Base-by-base conservation (phyloP, 1,140 invertebrate genomes). In the Trichogramma pretiosum region DNA sequence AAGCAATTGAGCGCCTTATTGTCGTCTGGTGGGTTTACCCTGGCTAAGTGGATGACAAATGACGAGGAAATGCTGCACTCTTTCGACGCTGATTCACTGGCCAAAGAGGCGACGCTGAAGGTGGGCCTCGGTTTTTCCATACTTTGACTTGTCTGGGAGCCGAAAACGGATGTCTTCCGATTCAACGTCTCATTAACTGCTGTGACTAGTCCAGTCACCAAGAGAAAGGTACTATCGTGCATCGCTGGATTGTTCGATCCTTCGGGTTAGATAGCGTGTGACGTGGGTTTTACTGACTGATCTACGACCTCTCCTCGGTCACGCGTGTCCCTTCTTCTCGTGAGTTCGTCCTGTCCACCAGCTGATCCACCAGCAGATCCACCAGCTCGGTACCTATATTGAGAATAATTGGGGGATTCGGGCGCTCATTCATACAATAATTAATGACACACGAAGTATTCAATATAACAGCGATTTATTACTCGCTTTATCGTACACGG, bases 171-270 rank as follows among this genome's bases (percentile, higher is more conserved):
- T 33, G 10, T 8, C 3, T 30, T 43, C 16, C 11, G 9, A n/a
- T 14, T 13, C 19, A 14, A 22, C 5, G 13, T 33, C 33, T 5
- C 14, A 3, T 18, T 33, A 3, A 11, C 17, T 30, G 2, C 2
- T 17, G 13, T 3, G 28, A 16, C 28, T 9, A 13, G 8, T 30
- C 11, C 24, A 28, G 24, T 7, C 8, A 43, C 41, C 3, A 30
- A 32, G 21, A 5, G 30, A 32, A 10, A 7, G n/a, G 26, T 43
- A 19, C 16, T 43, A 2, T 43, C 41, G 13, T 1, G 19, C 1
- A 43, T 43, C 2, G 28, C 16, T 2, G 5, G n/a, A 18, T 18
- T 43, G 28, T 43, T 17, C 21, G 41, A 43, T 43, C 41, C 41
- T 11, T 33, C 33, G 14, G 24, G 26, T 13, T 43, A 17, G 30